Percentiles rank a stretch among this genome's conserved stretches.
Conservation (phyloP, 2,888 invertebrate genomes). For the Cantharis rufa region DNA sequence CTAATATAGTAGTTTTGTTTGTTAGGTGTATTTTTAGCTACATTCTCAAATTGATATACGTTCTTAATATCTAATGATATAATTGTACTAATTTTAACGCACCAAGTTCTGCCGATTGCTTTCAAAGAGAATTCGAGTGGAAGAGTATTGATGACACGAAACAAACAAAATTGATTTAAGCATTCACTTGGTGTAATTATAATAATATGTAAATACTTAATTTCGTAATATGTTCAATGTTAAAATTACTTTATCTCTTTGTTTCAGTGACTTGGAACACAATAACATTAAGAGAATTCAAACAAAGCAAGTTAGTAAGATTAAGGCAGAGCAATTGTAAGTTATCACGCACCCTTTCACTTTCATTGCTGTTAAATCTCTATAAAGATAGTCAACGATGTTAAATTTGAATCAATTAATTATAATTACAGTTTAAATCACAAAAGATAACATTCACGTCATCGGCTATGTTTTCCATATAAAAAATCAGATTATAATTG, state of each 20-base stretch:
- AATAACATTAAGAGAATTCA: conserved; percentile 52
- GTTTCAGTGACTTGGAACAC: conserved; percentile 55
- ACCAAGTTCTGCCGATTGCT: background rate
- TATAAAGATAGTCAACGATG: background rate
- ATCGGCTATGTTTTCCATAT: background rate
- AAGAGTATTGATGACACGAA: background rate
- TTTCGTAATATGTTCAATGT: background rate
- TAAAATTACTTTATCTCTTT: conserved; percentile 25
- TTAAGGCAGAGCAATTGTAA: conserved; percentile 54
- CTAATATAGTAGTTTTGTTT: too few species aligned
- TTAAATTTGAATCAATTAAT: background rate
- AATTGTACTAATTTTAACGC: background rate
- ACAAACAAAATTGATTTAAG: background rate
- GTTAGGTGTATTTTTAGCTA: too few species aligned
- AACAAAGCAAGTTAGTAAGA: conserved; percentile 48
- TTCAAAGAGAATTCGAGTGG: background rate
- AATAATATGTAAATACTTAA: background rate
- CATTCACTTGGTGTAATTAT: background rate
- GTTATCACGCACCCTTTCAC: conserved; percentile 35
- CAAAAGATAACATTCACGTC: background rate
- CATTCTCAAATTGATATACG: background rate
- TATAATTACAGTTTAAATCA: background rate
- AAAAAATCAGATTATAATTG: background rate
- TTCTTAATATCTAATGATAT: too few species aligned
- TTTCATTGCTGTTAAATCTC: background rate